Evolutionary conservation across 2,113 vertebrate genomes (phyloP), one percentile per base, ranked within the genome.

Genomic region (Leiothrix lutea): DNA sequence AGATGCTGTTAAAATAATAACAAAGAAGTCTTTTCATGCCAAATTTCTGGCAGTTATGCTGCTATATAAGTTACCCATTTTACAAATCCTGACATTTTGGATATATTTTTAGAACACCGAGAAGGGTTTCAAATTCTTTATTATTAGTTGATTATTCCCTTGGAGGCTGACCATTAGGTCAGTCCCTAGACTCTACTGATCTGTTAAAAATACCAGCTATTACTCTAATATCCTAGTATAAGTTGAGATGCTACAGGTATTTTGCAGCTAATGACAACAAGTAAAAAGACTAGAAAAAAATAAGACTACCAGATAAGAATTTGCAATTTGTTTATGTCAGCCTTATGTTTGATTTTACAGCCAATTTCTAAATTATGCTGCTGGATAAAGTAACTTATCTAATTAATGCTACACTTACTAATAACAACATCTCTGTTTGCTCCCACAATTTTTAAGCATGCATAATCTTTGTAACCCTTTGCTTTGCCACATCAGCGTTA

Each of bases 401-500:
- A 95, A 92, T 66, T 78, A 86, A 48, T 45, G 16, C 22, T 85
- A 73, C 26, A 50, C 23, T 60, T 91, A 74, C 22, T 74, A 84
- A 87, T 33, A 25, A 70, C 42, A 95, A 35, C 57, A 51, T 25
- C 40, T 79, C 50, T 45, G 20, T 72, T 94, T 84, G 51, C 23
- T 33, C 56, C 60, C 31, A 58, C 47, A 80, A 67, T 40, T 80
- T 94, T 89, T 53, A 88, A 78, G 69, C 64, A 18, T 60, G 47
- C 38, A 24, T 58, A 28, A 70, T 94, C 56, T 83, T 87, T 56
- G 61, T n/a, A 90, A 95, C 67, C 15, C 57, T 45, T 80, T 88
- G 60, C 71, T 94, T 93, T 90, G 80, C 69, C 88, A 95, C 40
- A 67, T 86, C 90, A 86, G 20, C 69, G 48, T 92, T 90, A 96